Evolutionary conservation across 2,888 invertebrate genomes (phyloP).

Genomic region (Aporophyla nigra): DNA sequence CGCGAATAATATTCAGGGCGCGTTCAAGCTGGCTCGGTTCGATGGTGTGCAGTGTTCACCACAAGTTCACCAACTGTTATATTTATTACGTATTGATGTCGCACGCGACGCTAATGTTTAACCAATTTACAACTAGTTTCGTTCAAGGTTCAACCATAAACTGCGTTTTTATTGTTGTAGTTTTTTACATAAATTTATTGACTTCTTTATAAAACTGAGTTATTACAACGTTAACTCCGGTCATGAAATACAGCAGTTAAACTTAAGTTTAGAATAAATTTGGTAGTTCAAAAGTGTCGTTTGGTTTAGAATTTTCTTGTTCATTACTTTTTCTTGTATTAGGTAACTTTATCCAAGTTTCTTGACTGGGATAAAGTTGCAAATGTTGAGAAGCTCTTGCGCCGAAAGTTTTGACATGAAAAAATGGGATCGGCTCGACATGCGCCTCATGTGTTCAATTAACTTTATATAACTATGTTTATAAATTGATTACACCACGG

Average conservation of each 20-base stretch:
- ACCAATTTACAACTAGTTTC: slow-evolving; percentile 74
- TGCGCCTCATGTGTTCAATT: slow-evolving; percentile 18
- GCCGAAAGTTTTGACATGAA: slow-evolving; percentile 15
- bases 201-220: slow-evolving; percentile 45
- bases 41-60: slow-evolving; percentile 39
- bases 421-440: neutral
- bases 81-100: slow-evolving; percentile 74
- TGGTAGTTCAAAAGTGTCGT: slow-evolving; percentile 24
- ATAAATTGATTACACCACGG: slow-evolving; percentile 23
- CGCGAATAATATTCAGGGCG: slow-evolving; percentile 53
- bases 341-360: slow-evolving; percentile 4
- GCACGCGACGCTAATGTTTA: slow-evolving; percentile 76
- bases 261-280: slow-evolving; percentile 12
- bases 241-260: slow-evolving; percentile 46
- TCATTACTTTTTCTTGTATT: slow-evolving; percentile 9
- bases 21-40: slow-evolving; percentile 44
- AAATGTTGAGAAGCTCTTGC: neutral
- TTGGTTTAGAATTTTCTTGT: slow-evolving; percentile 23
- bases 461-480: slow-evolving; percentile 9
- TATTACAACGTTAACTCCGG: slow-evolving; percentile 40
- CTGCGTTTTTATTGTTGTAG: slow-evolving; percentile 57
- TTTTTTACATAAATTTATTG: slow-evolving; percentile 51
- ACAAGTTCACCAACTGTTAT: slow-evolving; percentile 66
- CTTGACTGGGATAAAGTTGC: neutral
- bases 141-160: slow-evolving; percentile 67